Percentiles rank a stretch among this genome's conserved stretches.
These are phyloP conservation scores for Rostratula benghalensis DNA, from an alignment of 2,113 vertebrate species.

Conservation along the genomic window DNA sequence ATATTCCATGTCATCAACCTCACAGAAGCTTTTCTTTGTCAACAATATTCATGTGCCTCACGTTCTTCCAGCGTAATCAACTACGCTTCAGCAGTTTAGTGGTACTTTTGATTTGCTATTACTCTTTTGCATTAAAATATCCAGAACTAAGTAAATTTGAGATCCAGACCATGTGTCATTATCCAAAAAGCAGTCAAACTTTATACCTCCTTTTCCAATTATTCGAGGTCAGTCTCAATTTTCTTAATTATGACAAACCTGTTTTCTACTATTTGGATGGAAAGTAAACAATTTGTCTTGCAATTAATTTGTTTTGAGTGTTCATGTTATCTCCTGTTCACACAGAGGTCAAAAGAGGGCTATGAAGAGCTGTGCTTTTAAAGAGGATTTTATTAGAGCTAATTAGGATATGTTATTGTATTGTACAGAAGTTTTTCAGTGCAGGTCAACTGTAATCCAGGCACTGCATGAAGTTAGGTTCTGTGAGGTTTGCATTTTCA, in stretches of 20 bases:
- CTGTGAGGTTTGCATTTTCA: background rate
- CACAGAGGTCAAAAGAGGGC: background rate
- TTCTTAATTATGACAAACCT: background rate
- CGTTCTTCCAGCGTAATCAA: background rate
- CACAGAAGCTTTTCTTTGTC: background rate
- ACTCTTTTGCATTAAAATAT: background rate
- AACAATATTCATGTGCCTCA: background rate
- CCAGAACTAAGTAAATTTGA: background rate
- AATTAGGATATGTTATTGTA: background rate
- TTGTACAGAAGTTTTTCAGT: background rate
- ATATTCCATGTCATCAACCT: background rate
- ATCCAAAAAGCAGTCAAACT: background rate
- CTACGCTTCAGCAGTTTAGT: background rate
- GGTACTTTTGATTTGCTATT: background rate
- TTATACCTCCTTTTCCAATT: background rate
- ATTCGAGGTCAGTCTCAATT: background rate
- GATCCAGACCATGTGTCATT: accelerated
- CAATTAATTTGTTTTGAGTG: background rate
- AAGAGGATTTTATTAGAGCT: background rate
- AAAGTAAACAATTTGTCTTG: background rate
- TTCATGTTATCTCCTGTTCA: background rate
- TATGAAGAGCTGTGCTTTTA: background rate
- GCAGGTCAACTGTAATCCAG: background rate
- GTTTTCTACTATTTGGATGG: background rate
- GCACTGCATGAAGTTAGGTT: background rate